These are phyloP conservation scores for Diacarnus erythraeanus DNA, from an alignment of 37 sponge, comb jelly and placozoan species.

Conservation along the genomic window DNA sequence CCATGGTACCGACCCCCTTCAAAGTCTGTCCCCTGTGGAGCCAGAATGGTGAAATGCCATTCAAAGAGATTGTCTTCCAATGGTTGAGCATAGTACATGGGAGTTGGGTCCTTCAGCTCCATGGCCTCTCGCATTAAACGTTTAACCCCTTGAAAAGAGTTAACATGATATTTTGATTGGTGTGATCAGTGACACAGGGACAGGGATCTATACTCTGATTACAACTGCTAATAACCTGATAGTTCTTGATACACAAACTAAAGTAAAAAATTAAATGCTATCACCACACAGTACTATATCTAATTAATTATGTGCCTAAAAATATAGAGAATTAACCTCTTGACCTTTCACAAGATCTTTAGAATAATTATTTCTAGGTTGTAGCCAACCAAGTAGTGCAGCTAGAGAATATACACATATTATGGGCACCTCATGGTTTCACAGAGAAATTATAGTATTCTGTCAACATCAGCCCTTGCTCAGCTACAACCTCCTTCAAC, in stretches of 20 bases:
- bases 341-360: too few relatives aligned
- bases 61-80: slow-evolving; percentile 93
- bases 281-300: too few relatives aligned
- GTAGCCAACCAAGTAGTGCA: too few relatives aligned
- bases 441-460: too few relatives aligned
- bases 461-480: background rate
- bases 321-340: too few relatives aligned
- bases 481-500: background rate
- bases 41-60: slow-evolving; percentile 98
- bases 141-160: slow-evolving; percentile 84
- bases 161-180: background rate
- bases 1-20: slow-evolving; percentile 96
- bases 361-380: too few relatives aligned
- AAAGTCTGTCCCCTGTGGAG: slow-evolving; percentile 81
- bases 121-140: slow-evolving; percentile 96
- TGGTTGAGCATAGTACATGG: slow-evolving; percentile 90
- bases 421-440: too few relatives aligned
- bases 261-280: background rate
- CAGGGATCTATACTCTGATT: background rate
- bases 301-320: too few relatives aligned
- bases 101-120: slow-evolving; percentile 89
- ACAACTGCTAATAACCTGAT: background rate
- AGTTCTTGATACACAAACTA: too few relatives aligned
- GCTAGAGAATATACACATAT: too few relatives aligned
- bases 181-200: background rate